phyloP scores from a whole-genome alignment of 2,797 vertebrate genomes.

The Alcedo quadribrachys region DNA sequence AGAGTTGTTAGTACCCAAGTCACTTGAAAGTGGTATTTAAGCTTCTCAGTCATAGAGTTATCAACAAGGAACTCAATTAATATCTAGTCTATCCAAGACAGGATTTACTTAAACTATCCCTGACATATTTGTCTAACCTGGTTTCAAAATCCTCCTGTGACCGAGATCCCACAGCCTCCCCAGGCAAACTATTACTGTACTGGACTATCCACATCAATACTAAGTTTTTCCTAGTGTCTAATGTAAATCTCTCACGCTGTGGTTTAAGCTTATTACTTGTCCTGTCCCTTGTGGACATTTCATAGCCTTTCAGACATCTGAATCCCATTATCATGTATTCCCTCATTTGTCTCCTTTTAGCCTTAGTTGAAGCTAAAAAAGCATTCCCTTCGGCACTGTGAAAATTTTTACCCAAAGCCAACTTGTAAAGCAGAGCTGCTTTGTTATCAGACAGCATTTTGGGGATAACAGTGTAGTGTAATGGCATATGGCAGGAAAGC shows the following conservation, averaged over 20 bases:
- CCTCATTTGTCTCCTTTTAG: not conserved
- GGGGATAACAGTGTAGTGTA: not conserved
- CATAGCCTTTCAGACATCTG: slow-evolving; percentile 24
- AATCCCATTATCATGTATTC: slow-evolving; percentile 13
- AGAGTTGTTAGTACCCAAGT: not conserved
- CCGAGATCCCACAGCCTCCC: not conserved
- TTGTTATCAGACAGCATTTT: slow-evolving; percentile 25
- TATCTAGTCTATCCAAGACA: not conserved
- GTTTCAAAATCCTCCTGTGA: slow-evolving; percentile 36
- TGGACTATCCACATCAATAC: not conserved
- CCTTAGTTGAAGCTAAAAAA: slow-evolving; percentile 16
- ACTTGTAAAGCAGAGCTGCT: slow-evolving; percentile 3
- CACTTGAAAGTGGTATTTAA: slow-evolving; percentile 33
- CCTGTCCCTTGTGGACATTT: slow-evolving; percentile 53
- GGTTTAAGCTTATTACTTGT: slow-evolving; percentile 52
- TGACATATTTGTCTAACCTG: slow-evolving; percentile 18
- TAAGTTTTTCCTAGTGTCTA: slow-evolving; percentile 36
- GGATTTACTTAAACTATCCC: slow-evolving; percentile 1
- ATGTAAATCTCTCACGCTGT: not conserved
- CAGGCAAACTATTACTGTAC: slow-evolving; percentile 2
- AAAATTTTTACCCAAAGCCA: slow-evolving; percentile 30
- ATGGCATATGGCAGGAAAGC: not conserved
- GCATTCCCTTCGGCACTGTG: slow-evolving; percentile 18
- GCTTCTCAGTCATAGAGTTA: slow-evolving; percentile 9
- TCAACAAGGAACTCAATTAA: slow-evolving; percentile 11